Percentiles rank a stretch among this genome's conserved stretches.
Evolutionary conservation across 2,888 invertebrate genomes (phyloP).

Genomic region (Zootermopsis nevadensis): DNA sequence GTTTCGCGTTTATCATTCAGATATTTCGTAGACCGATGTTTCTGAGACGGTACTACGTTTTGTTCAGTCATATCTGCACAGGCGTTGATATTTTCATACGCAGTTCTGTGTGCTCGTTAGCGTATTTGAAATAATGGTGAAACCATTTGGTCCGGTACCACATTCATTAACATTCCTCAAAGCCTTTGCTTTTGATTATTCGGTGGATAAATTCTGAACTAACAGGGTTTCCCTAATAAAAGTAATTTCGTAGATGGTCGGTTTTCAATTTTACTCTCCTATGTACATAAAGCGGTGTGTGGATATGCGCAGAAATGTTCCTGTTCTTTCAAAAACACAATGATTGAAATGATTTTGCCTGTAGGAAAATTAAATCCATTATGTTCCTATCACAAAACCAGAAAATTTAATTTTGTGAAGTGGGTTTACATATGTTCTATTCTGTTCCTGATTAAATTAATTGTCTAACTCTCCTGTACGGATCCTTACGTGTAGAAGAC

Average conservation of each 20-base stretch:
- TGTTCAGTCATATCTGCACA: too few relatives aligned
- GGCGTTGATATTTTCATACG: too few relatives aligned
- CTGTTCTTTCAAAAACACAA: background rate
- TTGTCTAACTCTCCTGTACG: background rate
- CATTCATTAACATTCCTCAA: too few relatives aligned
- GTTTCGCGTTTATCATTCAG: too few relatives aligned
- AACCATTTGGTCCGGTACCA: too few relatives aligned
- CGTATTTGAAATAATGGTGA: too few relatives aligned
- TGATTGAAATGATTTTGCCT: background rate
- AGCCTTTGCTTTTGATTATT: too few relatives aligned
- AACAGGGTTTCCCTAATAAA: background rate
- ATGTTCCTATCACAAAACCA: background rate
- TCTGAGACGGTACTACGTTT: too few relatives aligned
- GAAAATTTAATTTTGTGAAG: slow-evolving; percentile 5
- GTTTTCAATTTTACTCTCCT: background rate
- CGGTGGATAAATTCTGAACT: background rate
- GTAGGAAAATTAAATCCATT: slow-evolving; percentile 1
- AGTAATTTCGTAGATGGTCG: background rate
- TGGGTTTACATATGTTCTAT: background rate
- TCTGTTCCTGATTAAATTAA: background rate
- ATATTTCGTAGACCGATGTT: too few relatives aligned
- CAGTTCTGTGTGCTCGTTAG: too few relatives aligned
- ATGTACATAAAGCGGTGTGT: background rate
- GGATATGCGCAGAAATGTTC: background rate
- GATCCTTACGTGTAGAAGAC: background rate